Percentiles rank a stretch among this genome's conserved stretches.
These are phyloP conservation scores for Chrysoperla carnea DNA, from an alignment of 1,140 invertebrate genomes.

Conservation along the genomic window DNA sequence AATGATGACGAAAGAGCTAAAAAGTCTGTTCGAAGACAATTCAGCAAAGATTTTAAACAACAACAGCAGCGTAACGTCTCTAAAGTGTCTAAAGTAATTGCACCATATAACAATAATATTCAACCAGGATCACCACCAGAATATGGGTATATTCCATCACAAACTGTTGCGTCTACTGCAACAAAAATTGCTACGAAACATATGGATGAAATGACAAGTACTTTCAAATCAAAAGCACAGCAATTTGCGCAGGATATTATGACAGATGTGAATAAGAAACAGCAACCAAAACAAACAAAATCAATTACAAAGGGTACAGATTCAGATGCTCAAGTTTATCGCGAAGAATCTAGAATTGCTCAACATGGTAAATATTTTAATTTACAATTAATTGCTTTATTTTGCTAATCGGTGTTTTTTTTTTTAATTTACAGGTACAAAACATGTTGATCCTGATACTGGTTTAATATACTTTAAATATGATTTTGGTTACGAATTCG, in stretches of 20 bases:
- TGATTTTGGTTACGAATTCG: conserved; percentile 68
- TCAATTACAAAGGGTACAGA: conserved; percentile 21
- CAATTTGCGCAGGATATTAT: conserved; percentile 48
- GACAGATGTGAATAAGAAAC: conserved; percentile 31
- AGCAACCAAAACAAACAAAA: conserved; percentile 29
- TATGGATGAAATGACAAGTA: conserved; percentile 45
- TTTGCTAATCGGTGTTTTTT: conserved; percentile 6
- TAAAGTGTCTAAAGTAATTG: conserved; percentile 2
- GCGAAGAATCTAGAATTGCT: conserved; percentile 45
- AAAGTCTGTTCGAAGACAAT: conserved; percentile 10
- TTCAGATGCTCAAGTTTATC: conserved; percentile 43
- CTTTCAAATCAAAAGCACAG: conserved; percentile 50
- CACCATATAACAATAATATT: conserved; percentile 15
- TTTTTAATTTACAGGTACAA: conserved; percentile 36
- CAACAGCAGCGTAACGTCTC: conserved; percentile 15
- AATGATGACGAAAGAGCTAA: conserved; percentile 11
- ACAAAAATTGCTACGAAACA: conserved; percentile 36
- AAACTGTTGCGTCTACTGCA: conserved; percentile 23
- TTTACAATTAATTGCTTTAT: background rate
- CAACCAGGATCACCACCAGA: conserved; percentile 38
- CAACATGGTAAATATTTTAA: conserved; percentile 42
- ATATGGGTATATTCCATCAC: conserved; percentile 31
- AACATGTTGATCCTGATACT: conserved; percentile 56
- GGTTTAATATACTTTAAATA: conserved; percentile 70
- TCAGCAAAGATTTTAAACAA: conserved; percentile 17